Conservation (phyloP, 2,888 invertebrate genomes). For the Ceraclea dissimilis region DNA sequence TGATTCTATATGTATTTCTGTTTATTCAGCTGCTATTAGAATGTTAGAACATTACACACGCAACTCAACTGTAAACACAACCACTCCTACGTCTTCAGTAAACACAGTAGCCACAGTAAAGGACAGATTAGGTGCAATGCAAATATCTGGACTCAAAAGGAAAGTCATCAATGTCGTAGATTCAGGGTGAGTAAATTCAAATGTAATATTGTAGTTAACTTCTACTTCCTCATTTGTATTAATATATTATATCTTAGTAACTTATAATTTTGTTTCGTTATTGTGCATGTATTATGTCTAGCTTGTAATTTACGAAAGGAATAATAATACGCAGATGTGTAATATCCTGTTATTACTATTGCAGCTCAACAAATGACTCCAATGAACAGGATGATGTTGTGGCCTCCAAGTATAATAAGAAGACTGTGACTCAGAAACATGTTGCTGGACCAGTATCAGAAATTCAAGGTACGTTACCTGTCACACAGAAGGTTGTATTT, state of each 20-base stretch:
- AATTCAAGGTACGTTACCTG: background rate
- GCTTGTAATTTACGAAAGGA: background rate
- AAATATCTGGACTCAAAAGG: conserved; percentile 19
- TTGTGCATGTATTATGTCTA: background rate
- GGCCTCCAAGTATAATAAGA: background rate
- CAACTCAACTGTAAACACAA: conserved; percentile 33
- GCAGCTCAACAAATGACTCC: background rate
- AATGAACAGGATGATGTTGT: background rate
- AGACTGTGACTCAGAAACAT: background rate
- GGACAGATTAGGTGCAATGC: conserved; percentile 21
- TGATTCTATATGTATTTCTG: no score
- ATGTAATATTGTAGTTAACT: no score
- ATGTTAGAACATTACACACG: conserved; percentile 45
- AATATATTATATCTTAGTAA: background rate
- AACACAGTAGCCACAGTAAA: conserved; percentile 25
- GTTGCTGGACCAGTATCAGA: background rate
- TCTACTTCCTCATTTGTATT: no score
- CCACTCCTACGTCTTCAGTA: conserved; percentile 26
- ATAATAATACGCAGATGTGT: background rate
- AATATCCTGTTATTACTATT: no score
- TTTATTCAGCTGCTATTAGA: conserved; percentile 38
- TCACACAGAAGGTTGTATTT: background rate
- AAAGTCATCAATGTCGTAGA: conserved; percentile 13
- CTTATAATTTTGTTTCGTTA: background rate
- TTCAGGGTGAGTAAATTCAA: conserved; percentile 1